Percentiles rank a stretch among this genome's conserved stretches.
Conservation (phyloP, 2,888 invertebrate species). For the Agonopterix heracliana region DNA sequence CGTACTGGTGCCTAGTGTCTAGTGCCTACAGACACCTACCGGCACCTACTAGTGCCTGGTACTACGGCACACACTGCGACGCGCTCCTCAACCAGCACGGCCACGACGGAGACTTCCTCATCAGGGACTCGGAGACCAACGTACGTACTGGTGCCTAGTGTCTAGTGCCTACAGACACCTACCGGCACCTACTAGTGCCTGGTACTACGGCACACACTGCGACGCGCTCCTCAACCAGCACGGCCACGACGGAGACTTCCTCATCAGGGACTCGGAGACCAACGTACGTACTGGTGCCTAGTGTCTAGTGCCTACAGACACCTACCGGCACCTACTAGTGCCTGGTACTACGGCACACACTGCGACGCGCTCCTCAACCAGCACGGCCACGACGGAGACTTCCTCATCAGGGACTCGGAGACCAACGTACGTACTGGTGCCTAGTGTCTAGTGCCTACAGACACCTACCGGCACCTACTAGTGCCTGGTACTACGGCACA, state of each 20-base stretch:
- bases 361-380: no score
- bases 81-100: constrained; percentile 95
- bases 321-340: no score
- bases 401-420: no score
- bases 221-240: constrained; percentile 96
- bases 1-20: constrained; percentile 48
- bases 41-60: constrained; percentile 88
- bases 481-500: no score
- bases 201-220: constrained; percentile 99
- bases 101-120: constrained; percentile 98
- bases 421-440: no score
- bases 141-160: constrained; percentile 76
- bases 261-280: constrained; percentile 99
- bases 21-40: no score
- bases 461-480: no score
- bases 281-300: constrained; percentile 83
- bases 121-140: constrained; percentile 99
- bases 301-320: neutral
- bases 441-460: no score
- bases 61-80: constrained; percentile 98
- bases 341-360: no score
- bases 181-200: constrained; percentile 74
- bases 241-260: constrained; percentile 98
- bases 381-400: no score
- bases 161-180: no score